Conservation (phyloP, 2,888 invertebrate species). For the Neoitamus cyanurus region DNA sequence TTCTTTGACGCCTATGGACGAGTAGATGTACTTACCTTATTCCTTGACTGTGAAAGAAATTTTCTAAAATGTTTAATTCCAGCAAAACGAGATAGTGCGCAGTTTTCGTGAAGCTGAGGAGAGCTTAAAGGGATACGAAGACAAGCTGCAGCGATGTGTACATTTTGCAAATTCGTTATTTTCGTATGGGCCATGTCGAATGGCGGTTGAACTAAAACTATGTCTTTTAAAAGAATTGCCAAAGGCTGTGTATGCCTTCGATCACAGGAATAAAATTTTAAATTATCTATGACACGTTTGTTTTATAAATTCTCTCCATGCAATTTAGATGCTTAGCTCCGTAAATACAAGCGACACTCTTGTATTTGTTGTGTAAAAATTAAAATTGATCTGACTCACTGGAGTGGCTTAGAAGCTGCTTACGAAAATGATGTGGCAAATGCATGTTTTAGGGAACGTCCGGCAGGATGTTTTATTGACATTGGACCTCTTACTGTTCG, state of each 20-base stretch:
- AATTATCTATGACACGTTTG: not conserved
- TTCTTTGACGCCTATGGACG: constrained; percentile 58
- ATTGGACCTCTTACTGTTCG: no score
- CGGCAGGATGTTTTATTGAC: no score
- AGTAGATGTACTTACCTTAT: constrained; percentile 55
- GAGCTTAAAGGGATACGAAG: not conserved
- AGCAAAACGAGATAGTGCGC: constrained; percentile 45
- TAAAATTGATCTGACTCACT: no score
- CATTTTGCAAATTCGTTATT: constrained; percentile 54
- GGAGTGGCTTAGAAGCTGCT: no score
- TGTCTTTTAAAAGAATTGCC: constrained; percentile 51
- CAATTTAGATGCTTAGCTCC: not conserved
- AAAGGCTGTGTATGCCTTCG: not conserved
- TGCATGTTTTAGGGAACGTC: no score
- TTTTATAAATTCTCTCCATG: not conserved
- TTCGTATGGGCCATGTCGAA: constrained; percentile 49
- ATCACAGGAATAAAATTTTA: not conserved
- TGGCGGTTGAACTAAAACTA: constrained; percentile 54
- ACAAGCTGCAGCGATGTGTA: constrained; percentile 50
- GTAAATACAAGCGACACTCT: no score
- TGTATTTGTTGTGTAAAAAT: no score
- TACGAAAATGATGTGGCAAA: no score
- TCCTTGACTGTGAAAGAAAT: not conserved
- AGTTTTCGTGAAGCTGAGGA: constrained; percentile 54
- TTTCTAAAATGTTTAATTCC: not conserved